Evolutionary conservation across 2,113 vertebrate genomes (phyloP).

Genomic region (Thalassoma bifasciatum): DNA sequence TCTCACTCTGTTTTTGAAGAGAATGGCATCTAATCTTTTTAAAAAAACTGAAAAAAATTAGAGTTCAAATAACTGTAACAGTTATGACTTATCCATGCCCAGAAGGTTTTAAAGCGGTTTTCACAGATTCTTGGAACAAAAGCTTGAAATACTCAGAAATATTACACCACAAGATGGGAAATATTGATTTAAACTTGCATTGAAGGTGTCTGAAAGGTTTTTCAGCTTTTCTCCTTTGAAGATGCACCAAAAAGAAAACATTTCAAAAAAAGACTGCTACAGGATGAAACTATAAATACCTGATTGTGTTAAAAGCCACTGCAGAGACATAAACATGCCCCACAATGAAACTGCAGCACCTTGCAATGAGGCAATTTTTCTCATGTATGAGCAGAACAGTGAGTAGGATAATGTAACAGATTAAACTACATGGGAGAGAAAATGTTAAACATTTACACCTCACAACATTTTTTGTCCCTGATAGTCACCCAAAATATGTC

Average conservation of each 20-base stretch:
- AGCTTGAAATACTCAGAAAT: too few relatives aligned
- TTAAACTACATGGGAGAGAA: slow-evolving; percentile 20
- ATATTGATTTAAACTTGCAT: too few relatives aligned
- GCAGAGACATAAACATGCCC: slow-evolving; percentile 7
- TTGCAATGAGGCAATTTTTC: slow-evolving; percentile 7
- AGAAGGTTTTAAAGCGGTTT: too few relatives aligned
- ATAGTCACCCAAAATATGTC: slow-evolving; percentile 7
- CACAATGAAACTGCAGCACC: slow-evolving; percentile 10
- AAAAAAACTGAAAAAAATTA: too few relatives aligned
- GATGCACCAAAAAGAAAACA: background rate
- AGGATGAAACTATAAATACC: background rate
- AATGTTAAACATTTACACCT: slow-evolving; percentile 52
- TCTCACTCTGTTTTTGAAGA: too few relatives aligned
- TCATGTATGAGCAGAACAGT: slow-evolving; percentile 2
- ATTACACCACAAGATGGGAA: too few relatives aligned
- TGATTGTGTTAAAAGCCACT: background rate
- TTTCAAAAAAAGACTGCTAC: background rate
- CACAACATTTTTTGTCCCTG: slow-evolving; percentile 1
- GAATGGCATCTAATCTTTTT: too few relatives aligned
- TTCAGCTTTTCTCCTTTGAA: too few relatives aligned
- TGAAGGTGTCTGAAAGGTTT: too few relatives aligned
- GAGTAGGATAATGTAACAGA: slow-evolving; percentile 16
- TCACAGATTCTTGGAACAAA: too few relatives aligned
- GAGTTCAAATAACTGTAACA: too few relatives aligned
- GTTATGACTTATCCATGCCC: too few relatives aligned